phyloP scores from a whole-genome alignment of 2,797 vertebrate species.

The Myotis myotis region DNA sequence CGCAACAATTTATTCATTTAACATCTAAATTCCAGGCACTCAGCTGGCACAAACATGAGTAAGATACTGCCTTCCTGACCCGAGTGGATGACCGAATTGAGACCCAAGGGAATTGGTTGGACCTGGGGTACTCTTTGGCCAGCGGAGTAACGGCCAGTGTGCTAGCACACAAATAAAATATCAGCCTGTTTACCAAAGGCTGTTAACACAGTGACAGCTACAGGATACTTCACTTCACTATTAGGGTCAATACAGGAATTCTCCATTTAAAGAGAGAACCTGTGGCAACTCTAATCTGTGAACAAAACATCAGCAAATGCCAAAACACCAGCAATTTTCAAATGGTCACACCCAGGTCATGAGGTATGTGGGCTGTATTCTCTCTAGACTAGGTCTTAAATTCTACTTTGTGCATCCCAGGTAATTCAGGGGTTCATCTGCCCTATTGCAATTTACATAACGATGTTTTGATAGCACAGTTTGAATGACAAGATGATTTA shows the following conservation, averaged over 20 bases:
- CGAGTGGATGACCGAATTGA: neutral
- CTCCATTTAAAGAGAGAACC: neutral
- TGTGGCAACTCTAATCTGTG: neutral
- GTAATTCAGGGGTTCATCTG: neutral
- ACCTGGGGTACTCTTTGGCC: neutral
- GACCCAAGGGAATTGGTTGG: neutral
- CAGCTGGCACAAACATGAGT: neutral
- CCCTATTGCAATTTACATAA: neutral
- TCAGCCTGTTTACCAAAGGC: neutral
- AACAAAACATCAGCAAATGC: neutral
- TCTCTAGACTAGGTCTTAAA: neutral
- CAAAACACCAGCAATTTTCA: neutral
- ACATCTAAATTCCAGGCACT: neutral
- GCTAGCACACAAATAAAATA: neutral
- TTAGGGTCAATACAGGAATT: neutral
- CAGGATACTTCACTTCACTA: neutral
- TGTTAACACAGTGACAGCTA: neutral
- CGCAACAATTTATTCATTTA: neutral
- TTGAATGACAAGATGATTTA: neutral
- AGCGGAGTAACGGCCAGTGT: neutral
- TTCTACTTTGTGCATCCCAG: neutral
- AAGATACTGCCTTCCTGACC: accelerated
- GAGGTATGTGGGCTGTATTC: neutral
- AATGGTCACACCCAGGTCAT: neutral
- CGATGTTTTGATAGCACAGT: neutral